These are phyloP conservation scores for Clivina fossor DNA, from an alignment of 2,888 invertebrate genomes.

Conservation along the genomic window DNA sequence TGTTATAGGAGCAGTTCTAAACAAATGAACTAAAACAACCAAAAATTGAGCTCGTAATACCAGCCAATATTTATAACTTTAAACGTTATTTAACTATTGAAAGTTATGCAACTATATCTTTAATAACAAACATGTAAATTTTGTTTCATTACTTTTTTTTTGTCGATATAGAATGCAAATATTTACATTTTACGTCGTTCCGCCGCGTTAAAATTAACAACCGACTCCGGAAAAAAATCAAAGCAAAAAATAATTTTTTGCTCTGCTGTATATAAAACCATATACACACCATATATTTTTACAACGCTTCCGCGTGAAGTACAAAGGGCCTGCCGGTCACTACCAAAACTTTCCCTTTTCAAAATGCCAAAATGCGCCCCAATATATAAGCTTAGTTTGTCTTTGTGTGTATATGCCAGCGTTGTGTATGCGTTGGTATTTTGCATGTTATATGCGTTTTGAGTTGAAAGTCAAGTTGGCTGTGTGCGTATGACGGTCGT, in stretches of 20 bases:
- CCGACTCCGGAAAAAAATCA: neutral
- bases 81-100: neutral
- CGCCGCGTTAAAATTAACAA: slow-evolving; percentile 4
- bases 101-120: neutral
- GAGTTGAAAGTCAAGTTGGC: no score
- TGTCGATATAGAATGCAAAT: no score
- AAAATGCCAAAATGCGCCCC: no score
- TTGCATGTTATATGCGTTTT: slow-evolving; percentile 13
- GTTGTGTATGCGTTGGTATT: neutral
- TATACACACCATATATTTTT: no score
- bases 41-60: no score
- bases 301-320: slow-evolving; percentile 8
- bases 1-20: no score
- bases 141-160: neutral
- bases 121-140: neutral
- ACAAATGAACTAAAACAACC: no score
- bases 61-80: no score
- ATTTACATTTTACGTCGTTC: slow-evolving; percentile 2
- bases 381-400: no score
- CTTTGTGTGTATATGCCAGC: no score
- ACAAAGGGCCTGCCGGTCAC: slow-evolving; percentile 7
- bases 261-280: no score
- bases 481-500: slow-evolving; percentile 11
- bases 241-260: slow-evolving; percentile 1
- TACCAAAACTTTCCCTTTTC: slow-evolving; percentile 22